Conservation (phyloP, 1,140 invertebrate species). For the Mesaphorura yosii region DNA sequence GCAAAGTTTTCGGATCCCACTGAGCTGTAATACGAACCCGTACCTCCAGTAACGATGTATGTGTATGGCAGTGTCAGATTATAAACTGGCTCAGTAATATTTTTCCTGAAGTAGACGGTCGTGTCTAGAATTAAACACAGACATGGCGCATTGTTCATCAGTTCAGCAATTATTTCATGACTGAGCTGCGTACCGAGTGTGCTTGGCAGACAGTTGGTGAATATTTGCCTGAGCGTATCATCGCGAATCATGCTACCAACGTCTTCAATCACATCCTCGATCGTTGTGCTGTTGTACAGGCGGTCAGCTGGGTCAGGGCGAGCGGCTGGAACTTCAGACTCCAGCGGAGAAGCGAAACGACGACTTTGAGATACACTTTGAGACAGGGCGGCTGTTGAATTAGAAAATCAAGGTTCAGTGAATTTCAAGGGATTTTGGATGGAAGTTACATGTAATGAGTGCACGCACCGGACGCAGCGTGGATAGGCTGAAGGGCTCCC, state of each 20-base stretch:
- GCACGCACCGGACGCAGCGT: no score
- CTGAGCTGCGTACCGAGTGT: conserved; percentile 19
- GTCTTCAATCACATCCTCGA: conserved; percentile 10
- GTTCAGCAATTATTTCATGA: no score
- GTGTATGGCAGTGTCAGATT: conserved; percentile 15
- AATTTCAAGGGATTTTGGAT: no score
- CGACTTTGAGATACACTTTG: no score
- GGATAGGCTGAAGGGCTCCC: no score
- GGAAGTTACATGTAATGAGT: no score
- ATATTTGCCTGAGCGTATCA: conserved; percentile 17
- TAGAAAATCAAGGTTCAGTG: no score
- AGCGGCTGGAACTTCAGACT: conserved; percentile 7
- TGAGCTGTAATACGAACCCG: no score
- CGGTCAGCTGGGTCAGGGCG: conserved; percentile 5
- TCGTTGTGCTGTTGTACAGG: conserved; percentile 3
- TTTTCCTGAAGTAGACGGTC: conserved; percentile 9
- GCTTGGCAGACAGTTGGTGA: conserved; percentile 20
- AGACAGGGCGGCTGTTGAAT: no score
- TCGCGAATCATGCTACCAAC: conserved; percentile 10
- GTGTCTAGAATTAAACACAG: conserved; percentile 24
- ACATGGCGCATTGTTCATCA: no score
- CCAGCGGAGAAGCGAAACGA: no score
- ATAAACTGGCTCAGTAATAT: not conserved
- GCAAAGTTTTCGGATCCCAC: not conserved
- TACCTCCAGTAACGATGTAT: conserved; percentile 27